Percentiles rank a stretch among this genome's conserved stretches.
These are phyloP conservation scores for Dasysyrphus albostriatus DNA, from an alignment of 2,888 invertebrate genomes.

Conservation along the genomic window DNA sequence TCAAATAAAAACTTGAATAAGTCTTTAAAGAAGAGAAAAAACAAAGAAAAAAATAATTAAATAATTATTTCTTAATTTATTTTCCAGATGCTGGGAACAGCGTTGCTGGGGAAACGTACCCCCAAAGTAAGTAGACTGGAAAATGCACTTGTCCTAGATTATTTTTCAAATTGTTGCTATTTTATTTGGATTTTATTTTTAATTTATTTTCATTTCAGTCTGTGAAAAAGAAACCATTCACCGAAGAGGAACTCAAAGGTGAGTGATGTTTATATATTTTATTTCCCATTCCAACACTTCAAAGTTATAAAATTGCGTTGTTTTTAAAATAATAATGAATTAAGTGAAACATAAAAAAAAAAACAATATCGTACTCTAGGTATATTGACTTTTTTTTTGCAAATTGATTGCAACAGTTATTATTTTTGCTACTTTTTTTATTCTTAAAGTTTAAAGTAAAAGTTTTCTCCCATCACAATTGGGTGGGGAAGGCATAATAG, in stretches of 20 bases:
- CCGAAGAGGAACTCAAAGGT: slow-evolving; percentile 83
- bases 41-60: not conserved
- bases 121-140: slow-evolving; percentile 80
- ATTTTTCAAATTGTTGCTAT: slow-evolving; percentile 32
- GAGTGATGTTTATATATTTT: slow-evolving; percentile 72
- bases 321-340: not conserved
- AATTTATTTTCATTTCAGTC: slow-evolving; percentile 79
- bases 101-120: slow-evolving; percentile 83
- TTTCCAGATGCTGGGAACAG: slow-evolving; percentile 83
- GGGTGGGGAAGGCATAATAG: not conserved
- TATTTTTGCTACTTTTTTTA: not conserved
- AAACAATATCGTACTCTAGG: not conserved
- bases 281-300: not conserved
- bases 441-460: not conserved
- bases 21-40: not conserved
- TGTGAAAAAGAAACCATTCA: slow-evolving; percentile 84
- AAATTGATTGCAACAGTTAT: slow-evolving; percentile 11
- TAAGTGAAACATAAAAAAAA: slow-evolving; percentile 1
- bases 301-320: slow-evolving; percentile 20
- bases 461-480: slow-evolving; percentile 7
- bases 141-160: slow-evolving; percentile 24
- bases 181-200: slow-evolving; percentile 37
- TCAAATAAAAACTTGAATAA: not conserved
- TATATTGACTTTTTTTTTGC: not conserved
- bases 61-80: slow-evolving; percentile 30